Percentiles rank a stretch among this genome's conserved stretches.
Conservation (phyloP, 2,888 invertebrate species). For the Orthosia incerta region DNA sequence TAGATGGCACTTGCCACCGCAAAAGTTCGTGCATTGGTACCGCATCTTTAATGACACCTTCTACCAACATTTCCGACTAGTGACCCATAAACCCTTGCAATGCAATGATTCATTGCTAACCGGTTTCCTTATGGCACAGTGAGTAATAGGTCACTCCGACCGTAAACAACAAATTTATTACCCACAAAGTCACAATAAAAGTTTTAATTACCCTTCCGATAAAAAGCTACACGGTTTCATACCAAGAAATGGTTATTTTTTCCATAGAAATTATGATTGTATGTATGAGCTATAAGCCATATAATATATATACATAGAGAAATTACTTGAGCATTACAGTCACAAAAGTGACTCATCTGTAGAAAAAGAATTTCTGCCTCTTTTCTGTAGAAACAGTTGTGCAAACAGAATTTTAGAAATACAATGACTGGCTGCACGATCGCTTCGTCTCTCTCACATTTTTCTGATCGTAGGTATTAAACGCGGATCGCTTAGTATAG, state of each 20-base stretch:
- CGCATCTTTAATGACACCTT: not conserved
- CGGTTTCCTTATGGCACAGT: conserved; percentile 20
- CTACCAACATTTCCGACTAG: conserved; percentile 40
- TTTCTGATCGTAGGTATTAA: no score
- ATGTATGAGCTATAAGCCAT: not conserved
- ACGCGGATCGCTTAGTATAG: no score
- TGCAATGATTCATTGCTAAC: conserved; percentile 54
- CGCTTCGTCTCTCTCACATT: no score
- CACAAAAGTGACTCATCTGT: no score
- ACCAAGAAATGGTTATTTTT: conserved; percentile 18
- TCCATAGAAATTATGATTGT: conserved; percentile 20
- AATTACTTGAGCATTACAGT: not conserved
- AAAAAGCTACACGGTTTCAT: conserved; percentile 34
- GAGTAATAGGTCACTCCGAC: conserved; percentile 39
- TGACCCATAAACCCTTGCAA: conserved; percentile 30
- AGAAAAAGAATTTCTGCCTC: no score
- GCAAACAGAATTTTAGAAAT: no score
- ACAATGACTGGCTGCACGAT: no score
- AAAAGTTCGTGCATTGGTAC: conserved; percentile 25
- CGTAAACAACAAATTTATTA: conserved; percentile 46
- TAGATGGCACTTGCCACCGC: not conserved
- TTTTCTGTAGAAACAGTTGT: no score
- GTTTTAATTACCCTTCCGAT: conserved; percentile 48
- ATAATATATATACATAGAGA: not conserved
- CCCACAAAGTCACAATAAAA: conserved; percentile 34